Evolutionary conservation across 2,797 vertebrate species (phyloP).

Genomic region (Ceyx erithaca): DNA sequence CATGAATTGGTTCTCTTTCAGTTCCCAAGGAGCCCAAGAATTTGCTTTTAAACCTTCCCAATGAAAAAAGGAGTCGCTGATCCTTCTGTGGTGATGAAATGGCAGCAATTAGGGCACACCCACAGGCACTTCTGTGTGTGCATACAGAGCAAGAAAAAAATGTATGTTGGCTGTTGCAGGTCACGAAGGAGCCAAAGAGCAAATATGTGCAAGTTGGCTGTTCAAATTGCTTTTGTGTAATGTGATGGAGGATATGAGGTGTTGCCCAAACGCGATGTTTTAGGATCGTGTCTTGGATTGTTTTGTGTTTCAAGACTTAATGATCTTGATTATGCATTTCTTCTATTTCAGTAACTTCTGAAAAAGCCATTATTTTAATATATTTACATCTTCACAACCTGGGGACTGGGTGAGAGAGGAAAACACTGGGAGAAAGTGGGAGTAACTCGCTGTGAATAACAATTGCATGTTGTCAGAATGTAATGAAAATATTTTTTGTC

Average conservation of each 20-base stretch:
- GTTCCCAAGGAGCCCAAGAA: not conserved
- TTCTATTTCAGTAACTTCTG: not conserved
- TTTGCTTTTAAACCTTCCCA: not conserved
- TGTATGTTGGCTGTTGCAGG: not conserved
- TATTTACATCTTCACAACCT: not conserved
- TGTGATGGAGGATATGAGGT: not conserved
- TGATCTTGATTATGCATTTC: not conserved
- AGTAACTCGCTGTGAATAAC: not conserved
- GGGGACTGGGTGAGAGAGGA: not conserved
- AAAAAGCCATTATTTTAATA: not conserved
- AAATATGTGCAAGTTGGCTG: not conserved
- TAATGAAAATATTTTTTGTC: not conserved
- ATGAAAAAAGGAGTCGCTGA: fast-evolving
- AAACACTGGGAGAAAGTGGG: not conserved
- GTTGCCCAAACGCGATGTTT: fast-evolving
- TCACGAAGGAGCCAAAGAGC: not conserved
- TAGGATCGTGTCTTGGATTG: not conserved
- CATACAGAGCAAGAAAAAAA: fast-evolving
- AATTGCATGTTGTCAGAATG: not conserved
- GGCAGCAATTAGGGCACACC: not conserved
- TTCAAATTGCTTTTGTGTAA: not conserved
- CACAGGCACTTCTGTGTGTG: not conserved
- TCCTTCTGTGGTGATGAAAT: not conserved
- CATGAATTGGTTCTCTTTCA: not conserved
- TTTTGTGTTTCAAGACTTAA: not conserved